phyloP scores from a whole-genome alignment of 2,888 invertebrate genomes.

The Chrysopilus asiliformis region DNA sequence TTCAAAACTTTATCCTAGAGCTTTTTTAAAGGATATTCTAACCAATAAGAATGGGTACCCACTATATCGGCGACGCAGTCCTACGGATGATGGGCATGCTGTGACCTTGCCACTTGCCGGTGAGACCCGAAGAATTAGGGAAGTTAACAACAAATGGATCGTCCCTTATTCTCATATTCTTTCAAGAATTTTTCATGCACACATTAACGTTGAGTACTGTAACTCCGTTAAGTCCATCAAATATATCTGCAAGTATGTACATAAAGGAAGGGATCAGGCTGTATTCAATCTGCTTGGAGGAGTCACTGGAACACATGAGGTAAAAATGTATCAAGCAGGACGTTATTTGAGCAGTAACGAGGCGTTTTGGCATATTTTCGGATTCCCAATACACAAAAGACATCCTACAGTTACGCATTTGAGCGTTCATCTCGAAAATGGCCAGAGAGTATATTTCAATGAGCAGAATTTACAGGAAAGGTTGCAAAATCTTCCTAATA shows the following conservation, averaged over 20 bases:
- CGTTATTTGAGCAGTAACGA: too few species aligned
- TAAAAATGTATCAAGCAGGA: conserved; percentile 12
- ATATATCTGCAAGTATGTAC: conserved; percentile 34
- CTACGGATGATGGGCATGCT: conserved; percentile 17
- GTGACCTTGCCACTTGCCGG: conserved; percentile 14
- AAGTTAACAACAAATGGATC: conserved; percentile 3
- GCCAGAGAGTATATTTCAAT: conserved; percentile 21
- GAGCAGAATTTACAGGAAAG: conserved; percentile 19
- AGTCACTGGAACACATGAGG: conserved; percentile 16
- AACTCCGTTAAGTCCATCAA: conserved; percentile 31
- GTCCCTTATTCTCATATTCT: conserved; percentile 16
- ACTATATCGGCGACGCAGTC: conserved; percentile 20
- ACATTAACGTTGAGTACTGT: conserved; percentile 34
- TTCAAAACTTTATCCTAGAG: conserved; percentile 18
- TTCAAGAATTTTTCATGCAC: conserved; percentile 22
- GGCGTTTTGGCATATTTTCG: too few species aligned
- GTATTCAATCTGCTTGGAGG: too few species aligned
- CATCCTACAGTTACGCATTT: conserved; percentile 12
- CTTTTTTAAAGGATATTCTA: conserved; percentile 17
- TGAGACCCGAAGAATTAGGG: conserved; percentile 8
- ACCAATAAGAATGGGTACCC: conserved; percentile 23
- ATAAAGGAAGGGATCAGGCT: conserved; percentile 31
- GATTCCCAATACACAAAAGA: conserved; percentile 16
- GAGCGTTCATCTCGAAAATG: conserved; percentile 13
- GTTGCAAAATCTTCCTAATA: conserved; percentile 16